A percentile compares a stretch with the other conserved stretches of the same genome.
These are phyloP conservation scores for Tachysurus vachellii DNA, from an alignment of 2,113 vertebrate species.

Conservation along the genomic window DNA sequence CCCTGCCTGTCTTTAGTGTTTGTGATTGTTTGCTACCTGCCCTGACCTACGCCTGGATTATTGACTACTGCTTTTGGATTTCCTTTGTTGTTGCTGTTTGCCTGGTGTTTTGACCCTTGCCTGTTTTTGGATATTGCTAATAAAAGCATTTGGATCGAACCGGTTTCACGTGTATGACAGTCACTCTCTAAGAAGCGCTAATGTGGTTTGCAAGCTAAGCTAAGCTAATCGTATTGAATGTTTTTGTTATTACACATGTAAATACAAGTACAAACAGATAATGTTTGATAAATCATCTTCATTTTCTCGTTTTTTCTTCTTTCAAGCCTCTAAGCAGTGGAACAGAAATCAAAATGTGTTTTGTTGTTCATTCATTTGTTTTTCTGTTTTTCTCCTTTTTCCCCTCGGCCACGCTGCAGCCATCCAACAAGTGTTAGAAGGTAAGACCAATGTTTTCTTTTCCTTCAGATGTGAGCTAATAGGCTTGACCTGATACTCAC, in stretches of 20 bases:
- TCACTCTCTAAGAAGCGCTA: neutral
- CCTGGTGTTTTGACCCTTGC: too few relatives aligned
- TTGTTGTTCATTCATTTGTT: slow-evolving; percentile 29
- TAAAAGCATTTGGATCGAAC: too few relatives aligned
- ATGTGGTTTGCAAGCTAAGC: neutral
- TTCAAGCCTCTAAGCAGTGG: neutral
- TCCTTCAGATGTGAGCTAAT: slow-evolving; percentile 38
- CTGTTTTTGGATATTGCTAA: too few relatives aligned
- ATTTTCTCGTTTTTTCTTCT: neutral
- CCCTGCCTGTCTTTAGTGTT: too few relatives aligned
- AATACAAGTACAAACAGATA: neutral
- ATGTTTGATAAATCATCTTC: neutral
- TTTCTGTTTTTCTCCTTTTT: slow-evolving; percentile 37
- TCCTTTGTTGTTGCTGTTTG: too few relatives aligned
- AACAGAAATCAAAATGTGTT: slow-evolving; percentile 24
- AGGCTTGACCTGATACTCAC: slow-evolving; percentile 41
- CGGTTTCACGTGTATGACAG: too few relatives aligned
- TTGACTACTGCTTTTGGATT: too few relatives aligned
- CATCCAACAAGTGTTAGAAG: slow-evolving; percentile 75
- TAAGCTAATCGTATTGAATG: neutral
- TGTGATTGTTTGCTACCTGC: too few relatives aligned
- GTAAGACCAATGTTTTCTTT: slow-evolving; percentile 67
- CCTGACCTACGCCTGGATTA: too few relatives aligned
- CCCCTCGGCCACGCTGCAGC: slow-evolving; percentile 60
- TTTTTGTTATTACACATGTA: neutral